phyloP scores from a whole-genome alignment of 1,140 invertebrate genomes.

The Nylanderia fulva region DNA sequence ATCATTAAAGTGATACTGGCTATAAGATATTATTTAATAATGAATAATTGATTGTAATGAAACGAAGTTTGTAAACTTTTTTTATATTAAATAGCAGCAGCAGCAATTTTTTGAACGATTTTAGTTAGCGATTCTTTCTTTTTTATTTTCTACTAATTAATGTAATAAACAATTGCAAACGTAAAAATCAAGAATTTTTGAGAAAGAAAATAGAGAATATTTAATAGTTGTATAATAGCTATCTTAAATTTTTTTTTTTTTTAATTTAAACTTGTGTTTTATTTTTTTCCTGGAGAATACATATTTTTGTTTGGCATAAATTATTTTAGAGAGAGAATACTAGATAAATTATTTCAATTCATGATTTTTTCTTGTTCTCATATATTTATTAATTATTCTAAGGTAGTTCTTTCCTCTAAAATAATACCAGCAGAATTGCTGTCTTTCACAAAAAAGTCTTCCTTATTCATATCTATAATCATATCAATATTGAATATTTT shows the following conservation, averaged over 20 bases:
- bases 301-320: neutral
- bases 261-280: neutral
- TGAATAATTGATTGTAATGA: neutral
- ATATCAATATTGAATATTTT: conserved; percentile 14
- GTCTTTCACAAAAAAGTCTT: conserved; percentile 2
- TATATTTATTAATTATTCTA: neutral
- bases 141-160: neutral
- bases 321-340: too few species aligned
- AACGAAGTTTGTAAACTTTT: neutral
- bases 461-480: neutral
- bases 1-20: too few species aligned
- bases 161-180: neutral
- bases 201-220: too few species aligned
- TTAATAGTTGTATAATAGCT: neutral
- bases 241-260: neutral
- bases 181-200: too few species aligned
- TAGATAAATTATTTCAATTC: neutral
- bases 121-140: neutral
- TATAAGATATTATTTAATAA: too few species aligned
- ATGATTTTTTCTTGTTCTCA: neutral
- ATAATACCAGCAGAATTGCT: neutral
- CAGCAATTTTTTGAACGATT: neutral
- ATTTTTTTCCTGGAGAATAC: neutral
- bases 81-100: neutral
- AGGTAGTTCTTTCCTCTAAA: neutral